Conservation (phyloP, 92 coral and sea anemone species). For the Parazoanthus darwini region DNA sequence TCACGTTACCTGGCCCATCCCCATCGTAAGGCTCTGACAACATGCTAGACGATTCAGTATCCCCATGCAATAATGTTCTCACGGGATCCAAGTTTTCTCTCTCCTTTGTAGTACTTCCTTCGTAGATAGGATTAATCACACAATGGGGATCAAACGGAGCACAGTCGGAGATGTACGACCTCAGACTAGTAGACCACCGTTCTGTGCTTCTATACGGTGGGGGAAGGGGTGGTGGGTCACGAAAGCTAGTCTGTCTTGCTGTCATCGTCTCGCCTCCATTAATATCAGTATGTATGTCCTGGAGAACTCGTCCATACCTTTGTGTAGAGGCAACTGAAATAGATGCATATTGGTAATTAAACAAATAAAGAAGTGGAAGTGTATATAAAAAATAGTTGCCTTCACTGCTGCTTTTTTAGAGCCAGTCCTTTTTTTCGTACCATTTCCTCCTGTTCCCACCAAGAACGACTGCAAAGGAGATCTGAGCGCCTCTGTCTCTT, state of each 20-base stretch:
- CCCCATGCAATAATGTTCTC: background rate
- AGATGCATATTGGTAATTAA: background rate
- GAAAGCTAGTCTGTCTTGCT: background rate
- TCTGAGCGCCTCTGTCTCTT: no score
- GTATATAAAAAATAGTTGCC: no score
- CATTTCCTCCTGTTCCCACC: no score
- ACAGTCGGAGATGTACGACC: background rate
- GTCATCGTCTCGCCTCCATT: background rate
- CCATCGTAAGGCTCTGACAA: background rate
- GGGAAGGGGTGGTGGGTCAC: background rate
- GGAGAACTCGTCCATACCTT: background rate
- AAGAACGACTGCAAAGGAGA: no score
- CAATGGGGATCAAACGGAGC: conserved; percentile 1
- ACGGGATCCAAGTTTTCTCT: background rate
- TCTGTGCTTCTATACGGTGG: background rate
- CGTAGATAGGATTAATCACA: conserved; percentile 18
- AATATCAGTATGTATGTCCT: background rate
- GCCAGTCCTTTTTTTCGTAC: no score
- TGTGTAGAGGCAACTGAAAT: background rate
- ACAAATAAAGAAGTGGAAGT: no score
- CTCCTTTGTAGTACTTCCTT: background rate
- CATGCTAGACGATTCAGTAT: background rate
- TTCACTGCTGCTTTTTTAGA: no score
- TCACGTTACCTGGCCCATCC: background rate
- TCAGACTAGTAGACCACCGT: background rate